Evolutionary conservation across 2,113 vertebrate genomes (phyloP).

Genomic region (Hydrolagus affinis): DNA sequence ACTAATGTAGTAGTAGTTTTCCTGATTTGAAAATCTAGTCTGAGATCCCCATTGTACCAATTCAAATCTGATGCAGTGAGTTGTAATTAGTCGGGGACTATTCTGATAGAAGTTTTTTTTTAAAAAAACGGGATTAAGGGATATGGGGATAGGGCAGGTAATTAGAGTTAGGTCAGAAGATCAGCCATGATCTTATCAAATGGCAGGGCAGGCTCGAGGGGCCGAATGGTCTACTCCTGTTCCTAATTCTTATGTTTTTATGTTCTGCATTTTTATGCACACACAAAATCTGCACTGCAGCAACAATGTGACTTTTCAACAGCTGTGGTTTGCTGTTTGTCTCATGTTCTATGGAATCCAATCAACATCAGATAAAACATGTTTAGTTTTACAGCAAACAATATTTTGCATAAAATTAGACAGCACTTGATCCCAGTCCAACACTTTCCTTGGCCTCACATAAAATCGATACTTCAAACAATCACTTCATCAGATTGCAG

Average conservation of each 20-base stretch:
- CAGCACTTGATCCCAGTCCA: too few species aligned
- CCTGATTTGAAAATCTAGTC: background rate
- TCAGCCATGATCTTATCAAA: too few species aligned
- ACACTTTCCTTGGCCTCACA: background rate
- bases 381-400: background rate
- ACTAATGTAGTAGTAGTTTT: background rate
- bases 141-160: too few species aligned
- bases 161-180: too few species aligned
- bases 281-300: too few species aligned
- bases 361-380: slow-evolving; percentile 2
- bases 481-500: background rate
- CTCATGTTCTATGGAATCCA: slow-evolving; percentile 10
- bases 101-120: too few species aligned
- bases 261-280: background rate
- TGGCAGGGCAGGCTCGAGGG: too few species aligned
- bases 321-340: background rate
- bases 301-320: background rate
- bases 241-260: too few species aligned
- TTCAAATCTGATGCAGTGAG: background rate
- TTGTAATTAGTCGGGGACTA: background rate
- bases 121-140: too few species aligned
- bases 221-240: too few species aligned
- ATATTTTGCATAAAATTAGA: background rate
- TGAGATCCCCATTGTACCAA: background rate
- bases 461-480: background rate